phyloP scores from a whole-genome alignment of 1,140 invertebrate genomes.

The Meloidogyne exigua region DNA sequence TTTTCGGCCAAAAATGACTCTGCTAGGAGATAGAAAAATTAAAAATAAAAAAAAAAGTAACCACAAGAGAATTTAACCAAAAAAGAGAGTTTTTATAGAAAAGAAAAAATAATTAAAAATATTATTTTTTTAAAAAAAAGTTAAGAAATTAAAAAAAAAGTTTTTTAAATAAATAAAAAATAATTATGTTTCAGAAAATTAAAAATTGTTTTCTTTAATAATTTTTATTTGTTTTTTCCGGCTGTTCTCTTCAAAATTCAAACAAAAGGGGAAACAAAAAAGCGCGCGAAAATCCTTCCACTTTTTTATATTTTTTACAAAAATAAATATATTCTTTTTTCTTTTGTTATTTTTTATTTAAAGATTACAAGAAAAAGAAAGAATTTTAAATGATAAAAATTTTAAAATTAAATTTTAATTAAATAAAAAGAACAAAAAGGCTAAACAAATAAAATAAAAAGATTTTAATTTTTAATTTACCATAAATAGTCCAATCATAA shows the following conservation, averaged over 20 bases:
- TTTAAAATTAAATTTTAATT: background rate
- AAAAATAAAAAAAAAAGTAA: slow-evolving; percentile 6
- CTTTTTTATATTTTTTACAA: background rate
- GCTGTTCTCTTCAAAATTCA: background rate
- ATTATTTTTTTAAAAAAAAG: background rate
- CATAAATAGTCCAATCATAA: slow-evolving; percentile 8
- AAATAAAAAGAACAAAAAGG: background rate
- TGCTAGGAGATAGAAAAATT: background rate
- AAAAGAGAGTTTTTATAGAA: background rate
- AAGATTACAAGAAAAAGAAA: background rate
- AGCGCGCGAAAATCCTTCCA: background rate
- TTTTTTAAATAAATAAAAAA: background rate
- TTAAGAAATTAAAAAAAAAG: background rate
- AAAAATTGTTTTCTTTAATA: background rate
- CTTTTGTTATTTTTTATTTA: background rate
- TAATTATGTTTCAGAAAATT: background rate
- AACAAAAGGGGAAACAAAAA: slow-evolving; percentile 6
- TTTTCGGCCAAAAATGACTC: background rate
- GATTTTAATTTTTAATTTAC: background rate
- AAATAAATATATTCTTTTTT: background rate
- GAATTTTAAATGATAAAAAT: no score
- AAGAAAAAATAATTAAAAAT: background rate
- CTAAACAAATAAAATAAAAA: slow-evolving; percentile 61
- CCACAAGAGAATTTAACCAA: background rate
- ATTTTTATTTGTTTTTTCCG: background rate